phyloP scores from a whole-genome alignment of 2,113 vertebrate genomes.

The Tenebrosternarchus preto region DNA sequence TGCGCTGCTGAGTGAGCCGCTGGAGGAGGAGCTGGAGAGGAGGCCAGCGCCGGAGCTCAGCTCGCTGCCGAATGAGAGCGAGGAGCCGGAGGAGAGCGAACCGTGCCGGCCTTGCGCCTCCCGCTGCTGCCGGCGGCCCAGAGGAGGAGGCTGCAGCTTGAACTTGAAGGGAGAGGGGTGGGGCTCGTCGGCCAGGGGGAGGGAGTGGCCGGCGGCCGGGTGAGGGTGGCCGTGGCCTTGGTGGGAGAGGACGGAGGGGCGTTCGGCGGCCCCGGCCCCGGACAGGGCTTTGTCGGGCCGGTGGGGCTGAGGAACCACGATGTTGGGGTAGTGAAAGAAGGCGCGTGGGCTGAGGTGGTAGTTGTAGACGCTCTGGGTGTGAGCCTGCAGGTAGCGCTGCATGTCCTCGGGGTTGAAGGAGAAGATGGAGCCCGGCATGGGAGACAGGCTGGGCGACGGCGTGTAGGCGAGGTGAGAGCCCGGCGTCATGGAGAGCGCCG shows the following conservation, averaged over 20 bases:
- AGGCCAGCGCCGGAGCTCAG: slow-evolving; percentile 75
- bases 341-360: slow-evolving; percentile 91
- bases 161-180: slow-evolving; percentile 85
- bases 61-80: slow-evolving; percentile 75
- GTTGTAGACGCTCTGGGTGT: slow-evolving; percentile 90
- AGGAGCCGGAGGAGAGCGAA: slow-evolving; percentile 74
- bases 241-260: slow-evolving; percentile 45
- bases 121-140: slow-evolving; percentile 82
- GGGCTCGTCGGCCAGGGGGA: slow-evolving; percentile 69
- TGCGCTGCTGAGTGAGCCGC: slow-evolving; percentile 74
- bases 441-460: slow-evolving; percentile 87
- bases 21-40: slow-evolving; percentile 74
- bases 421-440: slow-evolving; percentile 88
- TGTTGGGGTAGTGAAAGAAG: slow-evolving; percentile 88
- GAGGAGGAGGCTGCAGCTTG: slow-evolving; percentile 87
- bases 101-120: slow-evolving; percentile 69
- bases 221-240: slow-evolving; percentile 59
- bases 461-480: slow-evolving; percentile 86
- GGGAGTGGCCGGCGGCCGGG: slow-evolving; percentile 61
- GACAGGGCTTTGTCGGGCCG: slow-evolving; percentile 70
- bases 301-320: slow-evolving; percentile 86
- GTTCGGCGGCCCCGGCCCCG: slow-evolving; percentile 48
- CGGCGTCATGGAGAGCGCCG: slow-evolving; percentile 84
- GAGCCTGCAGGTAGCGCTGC: slow-evolving; percentile 91
- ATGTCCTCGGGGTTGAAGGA: slow-evolving; percentile 92